Percentiles rank a stretch among this genome's conserved stretches.
phyloP scores from a whole-genome alignment of 1,140 invertebrate species.

The Tigriopus japonicus region DNA sequence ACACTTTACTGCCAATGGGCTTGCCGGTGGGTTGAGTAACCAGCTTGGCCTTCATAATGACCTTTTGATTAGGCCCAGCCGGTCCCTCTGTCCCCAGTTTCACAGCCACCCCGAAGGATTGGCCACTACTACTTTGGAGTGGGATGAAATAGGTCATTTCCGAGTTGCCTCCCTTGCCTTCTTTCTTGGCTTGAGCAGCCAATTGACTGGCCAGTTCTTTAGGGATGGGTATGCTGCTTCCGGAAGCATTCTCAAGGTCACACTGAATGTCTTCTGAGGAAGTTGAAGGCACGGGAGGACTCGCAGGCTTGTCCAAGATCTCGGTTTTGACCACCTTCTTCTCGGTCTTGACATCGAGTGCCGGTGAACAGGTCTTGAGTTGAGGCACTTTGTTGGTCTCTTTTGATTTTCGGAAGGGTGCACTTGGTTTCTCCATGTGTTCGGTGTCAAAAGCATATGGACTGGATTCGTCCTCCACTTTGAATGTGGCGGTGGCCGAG shows the following conservation, averaged over 20 bases:
- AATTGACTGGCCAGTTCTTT: constrained; percentile 2
- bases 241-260: not conserved
- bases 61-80: constrained; percentile 12
- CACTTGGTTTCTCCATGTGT: not conserved
- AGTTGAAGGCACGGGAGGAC: no score
- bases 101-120: constrained; percentile 14
- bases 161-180: not conserved
- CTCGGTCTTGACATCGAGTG: no score
- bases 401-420: not conserved
- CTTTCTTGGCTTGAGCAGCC: constrained; percentile 2
- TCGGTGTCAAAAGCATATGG: constrained; percentile 6
- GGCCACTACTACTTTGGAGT: constrained; percentile 5
- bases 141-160: constrained; percentile 15
- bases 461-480: constrained; percentile 1
- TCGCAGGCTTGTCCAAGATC: no score
- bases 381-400: no score
- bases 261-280: no score
- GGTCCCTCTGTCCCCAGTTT: constrained; percentile 13
- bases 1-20: not conserved
- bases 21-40: constrained; percentile 4
- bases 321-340: no score
- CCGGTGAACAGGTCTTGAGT: no score
- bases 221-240: not conserved
- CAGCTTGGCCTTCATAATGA: constrained; percentile 14
- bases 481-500: not conserved